Base-by-base conservation (phyloP, 2,113 vertebrate genomes). In the Prunella fulvescens region DNA sequence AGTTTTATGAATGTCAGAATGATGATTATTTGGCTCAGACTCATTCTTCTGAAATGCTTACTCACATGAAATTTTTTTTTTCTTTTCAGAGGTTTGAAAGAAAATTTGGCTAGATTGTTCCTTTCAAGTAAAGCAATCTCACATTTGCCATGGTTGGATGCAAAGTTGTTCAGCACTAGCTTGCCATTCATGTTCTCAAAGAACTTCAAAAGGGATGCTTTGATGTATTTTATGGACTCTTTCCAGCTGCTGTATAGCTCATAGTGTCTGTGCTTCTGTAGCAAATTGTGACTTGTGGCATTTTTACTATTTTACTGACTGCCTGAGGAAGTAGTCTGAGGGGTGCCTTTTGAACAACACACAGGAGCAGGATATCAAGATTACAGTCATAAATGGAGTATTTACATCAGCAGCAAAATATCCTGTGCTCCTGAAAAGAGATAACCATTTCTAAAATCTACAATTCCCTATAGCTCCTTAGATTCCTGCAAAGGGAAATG, bases 21-120 rank as follows among this genome's bases (percentile, higher is more conserved):
- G 72, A 91, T 84, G 61, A 81, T 79, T 89, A 69, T 89, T 91
- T 95, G 89, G 73, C 92, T 92, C 53, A 85, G 80, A 33, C 3
- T 0, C 23, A 26, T 93, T 92, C 37, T 92, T 91, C 81, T 86
- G 64, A 88, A 94, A 79, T 81, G 83, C 92, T 95, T 93, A 88
- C 65, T 91, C 81, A 64, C 31, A 82, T 77, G 62, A 90, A 93
- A 83, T 25, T 20, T 56, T 83, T 62, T 83, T 83, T 64, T 69
- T 53, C 51, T 89, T 91, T 91, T 91, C 94, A 92, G 54, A 80
- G 10, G 11, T 82, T 92, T 94, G 58, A 97, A 95, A 91, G 91
- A 79, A 80, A 95, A 87, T 95, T 95, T 95, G 69, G 57, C 83
- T 91, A 53, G 70, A 77, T 85, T 91, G 61, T 89, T 95, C 81